Base-by-base conservation (phyloP, 2,888 invertebrate species). In the Synergus gifuensis region DNA sequence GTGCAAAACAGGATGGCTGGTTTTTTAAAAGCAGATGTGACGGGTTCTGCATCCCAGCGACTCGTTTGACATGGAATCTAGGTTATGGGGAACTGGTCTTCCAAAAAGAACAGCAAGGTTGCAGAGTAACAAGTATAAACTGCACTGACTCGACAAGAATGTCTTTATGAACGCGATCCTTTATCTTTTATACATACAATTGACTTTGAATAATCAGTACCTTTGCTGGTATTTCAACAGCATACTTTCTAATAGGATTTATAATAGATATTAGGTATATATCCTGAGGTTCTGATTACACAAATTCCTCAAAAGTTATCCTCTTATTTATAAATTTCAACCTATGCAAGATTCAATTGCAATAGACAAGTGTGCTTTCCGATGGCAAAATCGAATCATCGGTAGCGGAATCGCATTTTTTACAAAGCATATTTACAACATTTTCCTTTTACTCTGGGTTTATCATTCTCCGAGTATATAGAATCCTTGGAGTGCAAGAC, bases 41-140 rank as follows among this genome's bases (percentile, higher is more conserved):
- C 60, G 60, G 22, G 60, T 60, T 60, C 22, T 60, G 60, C 60
- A 60, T 60, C 60, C 22, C 60, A 60, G 60, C 22, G 22, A 60
- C 60, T 60, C 60, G 60, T 60, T 60, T 60, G 60, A 60, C 60
- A 60, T 60, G 60, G 22, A 60, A 60, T 60, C 60, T 60, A 60
- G 60, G 60, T 60, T 60, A 60, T 60, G 60, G 60, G 60, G 60
- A 60, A 60, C 60, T 60, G 60, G 60, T 60, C 60, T 60, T 60
- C 22, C 60, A 60, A 60, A 60, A 60, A 60, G 60, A 60, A 60
- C 22, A 60, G 60, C 60, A 60, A 60, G 60, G 60, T 60, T 60
- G 60, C 22, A 60, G 60, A 60, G 60, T 22, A 60, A 60, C 60
- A 60, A 60, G 60, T 60, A 60, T 60, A 22, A 60, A 60, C 18